Base-by-base conservation (phyloP, 2,797 vertebrate genomes). In the Caiman crocodilus region DNA sequence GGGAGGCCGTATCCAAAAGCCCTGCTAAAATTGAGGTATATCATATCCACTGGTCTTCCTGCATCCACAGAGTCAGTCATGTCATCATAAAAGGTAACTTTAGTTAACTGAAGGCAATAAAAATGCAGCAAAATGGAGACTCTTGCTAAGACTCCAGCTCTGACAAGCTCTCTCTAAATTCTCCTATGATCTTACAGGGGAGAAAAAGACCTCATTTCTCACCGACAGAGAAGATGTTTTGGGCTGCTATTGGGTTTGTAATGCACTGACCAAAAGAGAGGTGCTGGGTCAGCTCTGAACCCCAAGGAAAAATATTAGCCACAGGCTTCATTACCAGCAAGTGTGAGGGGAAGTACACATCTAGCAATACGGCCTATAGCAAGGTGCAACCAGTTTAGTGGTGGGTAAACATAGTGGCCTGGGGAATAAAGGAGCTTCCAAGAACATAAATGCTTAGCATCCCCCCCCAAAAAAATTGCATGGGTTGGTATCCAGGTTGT, bases 41-140 rank as follows among this genome's bases (percentile, higher is more conserved):
- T 50, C 42, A 50, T 10, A 50, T 50, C 42, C 42, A 50, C 42
- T 50, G 42, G 42, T 50, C 42, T 50, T 10, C 42, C 10, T 3
- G 42, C 42, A 50, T 50, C 42, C 42, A 50, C 42, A 50, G 42
- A 50, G 42, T 50, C 42, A 50, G 42, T 50, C 42, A 50, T 50
- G 42, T 50, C 42, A 50, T 50, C 42, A 50, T 50, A 50, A 10
- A 50, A 50, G 10, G 83, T 85, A 95, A 59, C 87, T 79, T 92
- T 77, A 50, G 42, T 50, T 96, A 92, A 95, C 88, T 89, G 89
- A 85, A 91, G 35, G 84, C 92, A 89, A 85, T 61, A 95, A 94
- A 93, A 75, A 93, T n/a, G n/a, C 89, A 85, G 84, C 30, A 14
- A 15, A 57, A 89, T 82, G 55, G 92, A 91, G 89, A 74, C 63